Percentiles rank a stretch among this genome's conserved stretches.
Evolutionary conservation across 2,797 vertebrate species (phyloP).

Genomic region (Naso thynnoides): DNA sequence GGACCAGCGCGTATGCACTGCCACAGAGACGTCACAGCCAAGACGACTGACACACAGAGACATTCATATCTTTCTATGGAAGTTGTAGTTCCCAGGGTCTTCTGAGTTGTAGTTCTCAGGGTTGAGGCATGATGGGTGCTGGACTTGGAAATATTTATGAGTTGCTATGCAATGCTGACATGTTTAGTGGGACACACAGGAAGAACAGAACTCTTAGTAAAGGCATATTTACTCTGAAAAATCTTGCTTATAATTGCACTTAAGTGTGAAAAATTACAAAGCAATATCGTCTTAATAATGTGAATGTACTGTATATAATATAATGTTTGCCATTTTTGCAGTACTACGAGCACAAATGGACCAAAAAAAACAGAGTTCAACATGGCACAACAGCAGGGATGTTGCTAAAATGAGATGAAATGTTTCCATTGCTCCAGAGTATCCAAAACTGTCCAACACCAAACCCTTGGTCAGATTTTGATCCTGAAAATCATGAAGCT

Average conservation of each 20-base stretch:
- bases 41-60: constrained; percentile 34
- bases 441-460: background rate
- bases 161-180: constrained; percentile 45
- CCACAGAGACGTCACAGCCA: constrained; percentile 58
- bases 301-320: too few species aligned
- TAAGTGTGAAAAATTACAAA: too few species aligned
- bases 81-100: constrained; percentile 65
- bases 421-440: too few species aligned
- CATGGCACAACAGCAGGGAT: too few species aligned
- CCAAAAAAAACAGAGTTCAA: too few species aligned
- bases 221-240: background rate
- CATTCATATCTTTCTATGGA: constrained; percentile 27
- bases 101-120: constrained; percentile 57
- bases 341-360: too few species aligned
- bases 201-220: constrained; percentile 14
- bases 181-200: constrained; percentile 35
- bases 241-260: too few species aligned
- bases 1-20: constrained; percentile 35
- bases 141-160: constrained; percentile 18
- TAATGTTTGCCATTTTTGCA: too few species aligned
- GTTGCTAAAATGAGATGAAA: too few species aligned
- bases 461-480: background rate
- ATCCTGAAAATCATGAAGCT: too few species aligned
- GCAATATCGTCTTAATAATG: too few species aligned
- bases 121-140: constrained; percentile 5